phyloP scores from a whole-genome alignment of 2,888 invertebrate species.

The Drosophila pullipes region DNA sequence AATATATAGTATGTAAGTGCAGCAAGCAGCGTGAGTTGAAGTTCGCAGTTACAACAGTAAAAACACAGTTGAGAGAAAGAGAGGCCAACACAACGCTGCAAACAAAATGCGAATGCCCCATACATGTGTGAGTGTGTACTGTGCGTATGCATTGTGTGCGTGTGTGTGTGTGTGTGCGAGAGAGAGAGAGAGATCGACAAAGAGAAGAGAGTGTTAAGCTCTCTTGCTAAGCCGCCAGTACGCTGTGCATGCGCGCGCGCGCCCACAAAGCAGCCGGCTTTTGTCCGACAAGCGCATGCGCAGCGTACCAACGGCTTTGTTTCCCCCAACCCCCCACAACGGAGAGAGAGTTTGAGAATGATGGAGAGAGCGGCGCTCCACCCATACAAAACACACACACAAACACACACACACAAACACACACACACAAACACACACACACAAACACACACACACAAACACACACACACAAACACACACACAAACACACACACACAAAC shows the following conservation, averaged over 20 bases:
- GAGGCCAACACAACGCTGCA: conserved; percentile 11
- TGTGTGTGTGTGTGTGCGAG: conserved; percentile 9
- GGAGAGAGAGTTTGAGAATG: conserved; percentile 78
- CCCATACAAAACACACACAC: conserved; percentile 48
- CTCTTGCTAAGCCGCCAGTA: conserved; percentile 48
- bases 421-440: conserved; percentile 18
- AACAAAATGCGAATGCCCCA: conserved; percentile 43
- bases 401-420: conserved; percentile 21
- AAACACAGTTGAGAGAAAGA: conserved; percentile 2
- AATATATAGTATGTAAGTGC: conserved; percentile 70
- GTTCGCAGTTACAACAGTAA: conserved; percentile 21
- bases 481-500: conserved; percentile 20
- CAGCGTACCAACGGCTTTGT: conserved; percentile 64
- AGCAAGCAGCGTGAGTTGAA: conserved; percentile 40
- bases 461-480: conserved; percentile 23
- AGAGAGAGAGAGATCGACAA: conserved; percentile 1
- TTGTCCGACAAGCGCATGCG: conserved; percentile 37
- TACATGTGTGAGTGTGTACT: conserved; percentile 36
- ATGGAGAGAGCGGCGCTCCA: conserved; percentile 72
- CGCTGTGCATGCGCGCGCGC: conserved; percentile 31
- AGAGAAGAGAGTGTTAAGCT: conserved; percentile 51
- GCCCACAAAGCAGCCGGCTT: conserved; percentile 36
- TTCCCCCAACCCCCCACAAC: conserved; percentile 42
- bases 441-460: conserved; percentile 20
- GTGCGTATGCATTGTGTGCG: conserved; percentile 2